A percentile compares a stretch with the other conserved stretches of the same genome.
Conservation (phyloP, 2,113 vertebrate genomes). For the Okapia johnstoni region DNA sequence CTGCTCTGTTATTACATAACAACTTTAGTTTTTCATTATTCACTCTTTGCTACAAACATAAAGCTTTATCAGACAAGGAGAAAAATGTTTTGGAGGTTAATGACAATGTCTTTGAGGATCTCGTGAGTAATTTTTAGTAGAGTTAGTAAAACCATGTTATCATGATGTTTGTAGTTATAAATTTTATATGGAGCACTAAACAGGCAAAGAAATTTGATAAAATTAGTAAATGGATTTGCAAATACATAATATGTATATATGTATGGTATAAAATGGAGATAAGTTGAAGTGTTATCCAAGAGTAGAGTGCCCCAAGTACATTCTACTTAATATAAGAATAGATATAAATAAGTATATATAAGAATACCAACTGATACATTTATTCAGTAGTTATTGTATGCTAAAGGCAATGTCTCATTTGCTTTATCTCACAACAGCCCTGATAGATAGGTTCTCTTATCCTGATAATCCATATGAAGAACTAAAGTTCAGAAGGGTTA, state of each 20-base stretch:
- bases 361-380: not conserved
- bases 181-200: not conserved
- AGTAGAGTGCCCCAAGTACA: not conserved
- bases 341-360: not conserved
- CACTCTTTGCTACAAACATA: not conserved
- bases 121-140: not conserved
- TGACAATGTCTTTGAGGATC: not conserved
- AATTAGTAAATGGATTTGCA: not conserved
- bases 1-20: not conserved
- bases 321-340: not conserved
- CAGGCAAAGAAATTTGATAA: not conserved
- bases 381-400: not conserved
- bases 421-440: not conserved
- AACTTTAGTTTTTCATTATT: conserved; percentile 13
- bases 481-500: not conserved
- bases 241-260: not conserved
- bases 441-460: not conserved
- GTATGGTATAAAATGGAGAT: not conserved
- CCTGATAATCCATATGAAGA: not conserved
- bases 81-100: not conserved
- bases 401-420: not conserved
- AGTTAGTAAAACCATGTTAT: not conserved
- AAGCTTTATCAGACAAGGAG: not conserved
- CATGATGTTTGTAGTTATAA: not conserved
- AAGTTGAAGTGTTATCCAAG: not conserved